phyloP scores from a whole-genome alignment of 2,888 invertebrate genomes.

The Rhagonycha fulva region DNA sequence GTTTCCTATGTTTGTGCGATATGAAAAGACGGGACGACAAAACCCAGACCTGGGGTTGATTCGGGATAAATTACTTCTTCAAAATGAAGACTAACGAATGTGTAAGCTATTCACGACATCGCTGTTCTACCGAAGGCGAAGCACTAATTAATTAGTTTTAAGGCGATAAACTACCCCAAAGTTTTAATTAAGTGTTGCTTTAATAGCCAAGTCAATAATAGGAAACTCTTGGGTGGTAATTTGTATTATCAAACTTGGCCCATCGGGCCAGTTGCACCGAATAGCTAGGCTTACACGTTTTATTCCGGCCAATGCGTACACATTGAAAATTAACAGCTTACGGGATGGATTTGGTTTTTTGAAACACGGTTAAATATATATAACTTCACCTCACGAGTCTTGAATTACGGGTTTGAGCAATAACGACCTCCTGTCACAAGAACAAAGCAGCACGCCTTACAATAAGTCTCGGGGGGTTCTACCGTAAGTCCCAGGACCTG shows the following conservation, averaged over 20 bases:
- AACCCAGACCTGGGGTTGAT: background rate
- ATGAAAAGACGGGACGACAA: background rate
- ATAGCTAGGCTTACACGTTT: background rate
- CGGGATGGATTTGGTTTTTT: conserved; percentile 8
- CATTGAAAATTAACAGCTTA: conserved; percentile 16
- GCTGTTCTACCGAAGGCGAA: background rate
- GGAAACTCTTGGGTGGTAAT: background rate
- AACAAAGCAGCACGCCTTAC: conserved; percentile 27
- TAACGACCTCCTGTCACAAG: conserved; percentile 28
- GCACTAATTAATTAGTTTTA: background rate
- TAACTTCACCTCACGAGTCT: conserved; percentile 22
- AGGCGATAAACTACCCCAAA: background rate
- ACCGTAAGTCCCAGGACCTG: conserved; percentile 9
- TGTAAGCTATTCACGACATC: background rate
- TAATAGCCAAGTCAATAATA: background rate
- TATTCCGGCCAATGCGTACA: conserved; percentile 9
- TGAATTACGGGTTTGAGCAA: conserved; percentile 30
- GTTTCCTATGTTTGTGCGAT: background rate
- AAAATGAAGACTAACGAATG: background rate
- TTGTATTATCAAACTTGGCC: background rate
- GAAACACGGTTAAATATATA: conserved; percentile 15
- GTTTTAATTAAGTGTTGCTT: background rate
- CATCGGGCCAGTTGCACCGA: background rate
- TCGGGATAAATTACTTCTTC: background rate
- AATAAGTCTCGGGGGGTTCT: conserved; percentile 23